These are phyloP conservation scores for Apamea sordens DNA, from an alignment of 2,888 invertebrate species.

Conservation along the genomic window DNA sequence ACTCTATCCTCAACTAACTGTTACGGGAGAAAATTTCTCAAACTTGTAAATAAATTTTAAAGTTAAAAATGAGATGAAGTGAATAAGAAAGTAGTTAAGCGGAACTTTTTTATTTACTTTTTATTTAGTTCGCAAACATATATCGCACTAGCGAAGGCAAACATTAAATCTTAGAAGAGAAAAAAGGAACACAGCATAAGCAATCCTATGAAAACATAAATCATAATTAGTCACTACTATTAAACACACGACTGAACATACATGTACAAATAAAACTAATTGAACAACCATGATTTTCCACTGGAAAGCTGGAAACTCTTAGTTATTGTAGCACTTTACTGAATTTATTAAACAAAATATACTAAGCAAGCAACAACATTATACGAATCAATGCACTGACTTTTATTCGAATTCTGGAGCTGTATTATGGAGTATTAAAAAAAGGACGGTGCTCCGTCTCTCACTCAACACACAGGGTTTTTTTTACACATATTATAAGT, in stretches of 20 bases:
- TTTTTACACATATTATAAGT: too few relatives aligned
- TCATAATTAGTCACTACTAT: background rate
- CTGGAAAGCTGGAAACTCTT: background rate
- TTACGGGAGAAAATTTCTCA: slow-evolving; percentile 68
- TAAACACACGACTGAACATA: background rate
- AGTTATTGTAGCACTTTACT: too few relatives aligned
- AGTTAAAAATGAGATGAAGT: slow-evolving; percentile 45
- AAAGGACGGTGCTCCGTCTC: too few relatives aligned
- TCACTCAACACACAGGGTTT: too few relatives aligned
- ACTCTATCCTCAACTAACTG: slow-evolving; percentile 72
- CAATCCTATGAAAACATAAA: background rate
- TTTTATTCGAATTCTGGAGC: background rate
- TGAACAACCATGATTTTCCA: background rate
- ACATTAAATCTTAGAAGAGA: background rate
- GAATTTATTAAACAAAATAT: background rate
- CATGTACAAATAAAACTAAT: background rate
- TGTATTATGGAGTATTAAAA: too few relatives aligned
- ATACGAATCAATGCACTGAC: background rate
- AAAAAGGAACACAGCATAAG: background rate
- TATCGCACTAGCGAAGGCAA: background rate
- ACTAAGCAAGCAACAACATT: background rate
- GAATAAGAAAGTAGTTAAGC: slow-evolving; percentile 36
- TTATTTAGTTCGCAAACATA: slow-evolving; percentile 1
- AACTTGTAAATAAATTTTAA: slow-evolving; percentile 55
- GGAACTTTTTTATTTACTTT: slow-evolving; percentile 23